Conservation (phyloP, 2,888 invertebrate species). For the Aphidius colemani region DNA sequence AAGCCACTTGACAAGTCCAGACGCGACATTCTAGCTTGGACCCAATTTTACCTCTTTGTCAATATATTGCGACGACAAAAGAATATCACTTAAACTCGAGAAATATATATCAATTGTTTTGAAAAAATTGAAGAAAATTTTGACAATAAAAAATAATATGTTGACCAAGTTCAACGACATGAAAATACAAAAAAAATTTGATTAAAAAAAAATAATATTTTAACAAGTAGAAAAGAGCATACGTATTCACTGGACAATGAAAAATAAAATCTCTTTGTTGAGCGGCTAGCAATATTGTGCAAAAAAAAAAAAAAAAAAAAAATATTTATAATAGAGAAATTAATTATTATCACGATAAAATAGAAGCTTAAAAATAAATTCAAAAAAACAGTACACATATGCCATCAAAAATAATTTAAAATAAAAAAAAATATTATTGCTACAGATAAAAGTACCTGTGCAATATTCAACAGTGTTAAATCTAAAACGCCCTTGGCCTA, state of each 20-base stretch:
- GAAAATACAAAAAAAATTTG: neutral
- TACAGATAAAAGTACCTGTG: no score
- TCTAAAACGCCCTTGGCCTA: no score
- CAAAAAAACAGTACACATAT: no score
- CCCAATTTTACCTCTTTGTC: neutral
- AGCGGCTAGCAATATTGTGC: slow-evolving; percentile 12
- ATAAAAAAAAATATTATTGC: no score
- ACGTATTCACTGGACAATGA: slow-evolving; percentile 15
- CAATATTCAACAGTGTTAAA: no score
- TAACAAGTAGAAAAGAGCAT: no score
- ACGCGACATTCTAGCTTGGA: no score
- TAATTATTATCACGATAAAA: no score
- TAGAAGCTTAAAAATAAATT: no score
- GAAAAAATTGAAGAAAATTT: neutral
- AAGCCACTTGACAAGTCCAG: slow-evolving; percentile 14
- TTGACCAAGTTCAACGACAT: neutral
- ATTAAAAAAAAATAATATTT: slow-evolving; percentile 4
- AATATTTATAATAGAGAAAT: neutral
- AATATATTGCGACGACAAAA: neutral
- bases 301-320: slow-evolving; percentile 11
- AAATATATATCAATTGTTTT: slow-evolving; percentile 4
- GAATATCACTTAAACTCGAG: neutral
- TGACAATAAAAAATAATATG: slow-evolving; percentile 6
- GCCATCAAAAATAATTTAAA: no score
- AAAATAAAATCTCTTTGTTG: slow-evolving; percentile 26